Base-by-base conservation (phyloP, 1,140 invertebrate genomes). In the Meloidogyne floridensis region DNA sequence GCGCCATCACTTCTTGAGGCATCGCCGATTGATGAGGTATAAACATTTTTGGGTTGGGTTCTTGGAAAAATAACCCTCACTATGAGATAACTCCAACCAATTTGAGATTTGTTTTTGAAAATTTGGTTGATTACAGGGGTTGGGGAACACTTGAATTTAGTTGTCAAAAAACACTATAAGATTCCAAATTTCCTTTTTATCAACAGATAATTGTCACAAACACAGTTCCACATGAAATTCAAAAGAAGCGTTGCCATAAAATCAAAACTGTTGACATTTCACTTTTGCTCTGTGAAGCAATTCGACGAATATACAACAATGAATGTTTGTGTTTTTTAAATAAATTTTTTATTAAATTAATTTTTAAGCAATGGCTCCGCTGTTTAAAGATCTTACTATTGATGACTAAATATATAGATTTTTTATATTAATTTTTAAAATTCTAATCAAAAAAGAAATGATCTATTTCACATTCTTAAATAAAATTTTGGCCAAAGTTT, bases 171-270 rank as follows among this genome's bases (percentile, higher is more conserved):
- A 32, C 32, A 32, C 32, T 32, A 32, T 32, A 32, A 32, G 32
- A 32, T 32, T 59, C 13, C 43, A 13, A 43, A 20, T 80, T 51
- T 13, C 42, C 54, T 69, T 86, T 73, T 84, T 80, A 84, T 86
- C 91, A 91, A 20, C 87, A 95, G 94, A 95, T 99, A 65, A 96
- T 99, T 47, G 97, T 99, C 13, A 98, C 97, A 71, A 99, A 99
- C 91, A 98, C 97, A 15, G 95, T 99, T 84, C 97, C 97, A 53
- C 97, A 98, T 90, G 97, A 98, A 89, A 92, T 98, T 20, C 86
- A 86, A 53, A 87, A 86, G 73, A 43, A 87, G 79, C 83, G 85
- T 69, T 86, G 85, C 47, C 85, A 86, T 20, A 86, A 86, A 70
- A 86, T 86, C 20, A 86, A 87, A 75, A 87, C 85, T 6, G 85